These are phyloP conservation scores for Drosophila anomalata DNA, from an alignment of 2,888 invertebrate species.

Conservation along the genomic window DNA sequence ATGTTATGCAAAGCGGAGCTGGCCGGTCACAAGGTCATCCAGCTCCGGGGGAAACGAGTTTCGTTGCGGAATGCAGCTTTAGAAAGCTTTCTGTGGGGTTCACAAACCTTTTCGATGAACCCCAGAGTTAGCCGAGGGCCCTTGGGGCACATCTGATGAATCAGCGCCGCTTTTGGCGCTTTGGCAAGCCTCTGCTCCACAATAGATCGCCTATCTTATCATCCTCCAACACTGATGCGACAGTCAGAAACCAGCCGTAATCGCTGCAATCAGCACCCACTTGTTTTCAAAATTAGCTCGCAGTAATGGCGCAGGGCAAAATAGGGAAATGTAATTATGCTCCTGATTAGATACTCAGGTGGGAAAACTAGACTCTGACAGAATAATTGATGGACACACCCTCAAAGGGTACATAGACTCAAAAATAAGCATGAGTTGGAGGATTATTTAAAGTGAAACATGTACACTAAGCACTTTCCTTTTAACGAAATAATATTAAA, in stretches of 20 bases:
- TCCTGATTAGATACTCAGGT: slow-evolving; percentile 51
- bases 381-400: slow-evolving; percentile 10
- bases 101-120: slow-evolving; percentile 23
- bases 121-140: not conserved
- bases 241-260: slow-evolving; percentile 11
- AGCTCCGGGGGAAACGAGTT: slow-evolving; percentile 18
- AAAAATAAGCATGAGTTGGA: not conserved
- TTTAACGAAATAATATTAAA: too few species aligned
- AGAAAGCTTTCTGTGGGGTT: slow-evolving; percentile 19
- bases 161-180: slow-evolving; percentile 3
- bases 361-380: slow-evolving; percentile 11
- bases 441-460: too few species aligned
- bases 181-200: not conserved
- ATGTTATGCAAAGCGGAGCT: slow-evolving; percentile 4
- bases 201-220: slow-evolving; percentile 16
- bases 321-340: slow-evolving; percentile 56
- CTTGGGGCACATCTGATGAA: slow-evolving; percentile 4
- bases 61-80: slow-evolving; percentile 25
- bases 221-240: not conserved
- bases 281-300: slow-evolving; percentile 15
- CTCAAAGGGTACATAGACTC: not conserved
- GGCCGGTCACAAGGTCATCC: slow-evolving; percentile 29
- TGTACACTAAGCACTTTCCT: too few species aligned
- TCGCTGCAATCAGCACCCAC: slow-evolving; percentile 39
- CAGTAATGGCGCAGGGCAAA: slow-evolving; percentile 28